Evolutionary conservation across 2,113 vertebrate species (phyloP).

Genomic region (Ondatra zibethicus): DNA sequence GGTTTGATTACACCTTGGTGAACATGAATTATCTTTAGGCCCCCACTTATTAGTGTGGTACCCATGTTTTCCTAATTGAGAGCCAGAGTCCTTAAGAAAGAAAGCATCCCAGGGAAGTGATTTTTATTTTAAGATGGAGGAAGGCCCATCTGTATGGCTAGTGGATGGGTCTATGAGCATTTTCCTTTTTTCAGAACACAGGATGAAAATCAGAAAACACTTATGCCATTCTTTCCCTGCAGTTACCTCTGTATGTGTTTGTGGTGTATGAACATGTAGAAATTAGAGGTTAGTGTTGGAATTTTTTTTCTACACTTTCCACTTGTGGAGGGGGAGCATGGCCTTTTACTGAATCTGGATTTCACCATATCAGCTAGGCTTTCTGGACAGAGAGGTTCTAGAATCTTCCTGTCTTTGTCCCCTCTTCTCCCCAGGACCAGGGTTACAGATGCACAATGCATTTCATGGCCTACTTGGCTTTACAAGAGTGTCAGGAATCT

Average conservation of each 20-base stretch:
- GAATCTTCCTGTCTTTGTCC: neutral
- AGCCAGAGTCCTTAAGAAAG: neutral
- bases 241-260: neutral
- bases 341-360: neutral
- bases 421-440: neutral
- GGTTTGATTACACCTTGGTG: neutral
- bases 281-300: neutral
- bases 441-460: neutral
- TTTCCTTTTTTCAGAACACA: conserved; percentile 1
- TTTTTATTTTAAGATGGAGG: conserved; percentile 3
- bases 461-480: neutral
- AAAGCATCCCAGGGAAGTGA: neutral
- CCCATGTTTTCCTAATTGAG: neutral
- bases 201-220: conserved; percentile 9
- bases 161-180: neutral
- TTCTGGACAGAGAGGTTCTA: no score
- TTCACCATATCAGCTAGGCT: neutral
- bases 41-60: neutral
- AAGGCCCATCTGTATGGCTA: neutral
- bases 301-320: neutral
- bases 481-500: neutral
- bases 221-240: neutral
- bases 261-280: neutral
- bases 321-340: neutral
- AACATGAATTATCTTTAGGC: neutral